phyloP scores from a whole-genome alignment of 92 coral and sea anemone genomes.

The Epizoanthus illoricatus region DNA sequence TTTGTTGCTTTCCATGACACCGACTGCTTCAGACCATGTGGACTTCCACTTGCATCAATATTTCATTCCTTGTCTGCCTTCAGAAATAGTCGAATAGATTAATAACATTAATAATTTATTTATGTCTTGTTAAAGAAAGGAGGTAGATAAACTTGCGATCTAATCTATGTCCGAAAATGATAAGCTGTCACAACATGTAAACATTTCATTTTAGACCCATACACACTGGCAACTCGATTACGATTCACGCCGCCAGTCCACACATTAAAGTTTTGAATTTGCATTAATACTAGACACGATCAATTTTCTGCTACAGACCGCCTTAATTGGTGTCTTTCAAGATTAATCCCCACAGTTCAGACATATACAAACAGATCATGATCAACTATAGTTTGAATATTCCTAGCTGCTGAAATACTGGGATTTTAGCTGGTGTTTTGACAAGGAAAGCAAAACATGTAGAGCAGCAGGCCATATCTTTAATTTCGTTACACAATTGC shows the following conservation, averaged over 20 bases:
- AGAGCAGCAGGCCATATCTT: neutral
- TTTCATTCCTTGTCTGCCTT: conserved; percentile 8
- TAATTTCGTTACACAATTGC: too few species aligned
- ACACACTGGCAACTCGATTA: conserved; percentile 2
- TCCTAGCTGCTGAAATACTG: neutral
- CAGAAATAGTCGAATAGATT: neutral
- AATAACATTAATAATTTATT: conserved; percentile 19
- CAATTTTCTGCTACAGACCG: conserved; percentile 20
- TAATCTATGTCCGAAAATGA: neutral
- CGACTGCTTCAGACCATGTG: neutral
- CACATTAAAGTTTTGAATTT: conserved; percentile 23
- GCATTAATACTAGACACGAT: conserved; percentile 36
- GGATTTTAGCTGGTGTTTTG: neutral
- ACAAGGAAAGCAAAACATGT: neutral
- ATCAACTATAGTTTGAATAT: conserved; percentile 1
- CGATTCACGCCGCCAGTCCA: conserved; percentile 5
- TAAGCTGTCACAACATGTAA: conserved; percentile 6
- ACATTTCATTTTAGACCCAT: neutral
- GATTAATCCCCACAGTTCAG: conserved; percentile 11
- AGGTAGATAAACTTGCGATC: conserved; percentile 1
- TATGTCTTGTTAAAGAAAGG: neutral
- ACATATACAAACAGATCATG: neutral
- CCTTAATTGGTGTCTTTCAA: neutral
- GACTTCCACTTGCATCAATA: conserved; percentile 6
- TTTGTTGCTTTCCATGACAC: conserved; percentile 1